Percentiles rank a stretch among this genome's conserved stretches.
These are phyloP conservation scores for Oncorhynchus keta DNA, from an alignment of 2,113 vertebrate genomes.

Conservation along the genomic window DNA sequence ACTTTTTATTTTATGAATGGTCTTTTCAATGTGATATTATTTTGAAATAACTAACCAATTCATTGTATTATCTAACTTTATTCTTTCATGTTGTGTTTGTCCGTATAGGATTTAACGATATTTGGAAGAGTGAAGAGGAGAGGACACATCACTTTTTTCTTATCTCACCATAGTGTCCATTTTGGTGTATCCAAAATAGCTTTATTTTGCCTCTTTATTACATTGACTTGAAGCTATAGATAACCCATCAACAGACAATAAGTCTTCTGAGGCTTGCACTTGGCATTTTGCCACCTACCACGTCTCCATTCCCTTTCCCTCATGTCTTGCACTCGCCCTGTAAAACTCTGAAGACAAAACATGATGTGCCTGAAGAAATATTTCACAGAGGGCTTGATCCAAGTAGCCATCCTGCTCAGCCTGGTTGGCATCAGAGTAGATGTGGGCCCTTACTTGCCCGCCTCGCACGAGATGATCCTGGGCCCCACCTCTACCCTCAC, in stretches of 20 bases:
- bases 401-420: slow-evolving; percentile 94
- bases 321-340: not conserved
- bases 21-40: too few species aligned
- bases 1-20: too few species aligned
- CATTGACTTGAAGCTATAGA: not conserved
- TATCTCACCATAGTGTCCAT: not conserved
- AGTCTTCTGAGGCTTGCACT: not conserved
- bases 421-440: slow-evolving; percentile 87
- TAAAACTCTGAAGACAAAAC: not conserved
- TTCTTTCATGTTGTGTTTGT: not conserved
- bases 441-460: slow-evolving; percentile 85
- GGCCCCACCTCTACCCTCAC: slow-evolving; percentile 86
- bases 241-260: not conserved
- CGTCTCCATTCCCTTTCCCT: not conserved
- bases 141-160: not conserved
- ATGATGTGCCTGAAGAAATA: slow-evolving; percentile 91
- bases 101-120: not conserved
- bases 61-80: not conserved
- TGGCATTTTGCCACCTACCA: not conserved
- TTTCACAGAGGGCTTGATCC: slow-evolving; percentile 93
- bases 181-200: not conserved
- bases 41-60: not conserved
- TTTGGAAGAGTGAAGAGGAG: not conserved
- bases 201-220: not conserved
- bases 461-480: slow-evolving; percentile 82